Evolutionary conservation across 92 coral and sea anemone species (phyloP).

Genomic region (Palythoa grandiflora): DNA sequence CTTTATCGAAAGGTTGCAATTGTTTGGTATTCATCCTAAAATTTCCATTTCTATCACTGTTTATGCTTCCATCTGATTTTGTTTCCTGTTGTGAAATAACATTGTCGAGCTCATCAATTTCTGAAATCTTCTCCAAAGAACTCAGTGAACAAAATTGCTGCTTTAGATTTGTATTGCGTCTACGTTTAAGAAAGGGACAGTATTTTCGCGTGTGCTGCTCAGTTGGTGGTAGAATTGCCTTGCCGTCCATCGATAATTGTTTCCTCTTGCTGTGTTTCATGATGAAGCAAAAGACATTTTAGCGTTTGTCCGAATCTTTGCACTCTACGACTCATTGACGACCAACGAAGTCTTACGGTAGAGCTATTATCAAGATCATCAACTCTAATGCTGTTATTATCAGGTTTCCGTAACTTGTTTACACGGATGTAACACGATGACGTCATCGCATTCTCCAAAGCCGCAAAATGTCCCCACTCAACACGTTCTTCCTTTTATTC

Average conservation of each 20-base stretch:
- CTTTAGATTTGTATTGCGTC: constrained; percentile 29
- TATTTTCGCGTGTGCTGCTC: background rate
- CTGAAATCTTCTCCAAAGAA: constrained; percentile 37
- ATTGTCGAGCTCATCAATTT: constrained; percentile 26
- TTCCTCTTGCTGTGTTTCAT: background rate
- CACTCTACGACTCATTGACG: background rate
- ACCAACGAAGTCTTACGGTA: background rate
- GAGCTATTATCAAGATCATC: background rate
- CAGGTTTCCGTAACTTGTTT: background rate
- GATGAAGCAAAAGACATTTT: background rate
- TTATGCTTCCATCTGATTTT: background rate
- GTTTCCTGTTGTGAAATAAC: background rate
- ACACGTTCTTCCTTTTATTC: background rate
- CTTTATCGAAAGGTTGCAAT: background rate
- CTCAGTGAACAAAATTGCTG: constrained; percentile 10
- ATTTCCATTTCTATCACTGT: constrained; percentile 9
- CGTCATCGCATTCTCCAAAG: background rate
- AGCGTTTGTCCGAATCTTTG: background rate
- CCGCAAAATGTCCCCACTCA: background rate
- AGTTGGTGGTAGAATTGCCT: background rate
- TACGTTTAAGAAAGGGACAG: background rate
- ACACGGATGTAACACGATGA: background rate
- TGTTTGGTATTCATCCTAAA: background rate
- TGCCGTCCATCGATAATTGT: background rate
- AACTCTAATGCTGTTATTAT: background rate